Base-by-base conservation (phyloP, 2,888 invertebrate species). In the Sinohyriopsis cumingii region DNA sequence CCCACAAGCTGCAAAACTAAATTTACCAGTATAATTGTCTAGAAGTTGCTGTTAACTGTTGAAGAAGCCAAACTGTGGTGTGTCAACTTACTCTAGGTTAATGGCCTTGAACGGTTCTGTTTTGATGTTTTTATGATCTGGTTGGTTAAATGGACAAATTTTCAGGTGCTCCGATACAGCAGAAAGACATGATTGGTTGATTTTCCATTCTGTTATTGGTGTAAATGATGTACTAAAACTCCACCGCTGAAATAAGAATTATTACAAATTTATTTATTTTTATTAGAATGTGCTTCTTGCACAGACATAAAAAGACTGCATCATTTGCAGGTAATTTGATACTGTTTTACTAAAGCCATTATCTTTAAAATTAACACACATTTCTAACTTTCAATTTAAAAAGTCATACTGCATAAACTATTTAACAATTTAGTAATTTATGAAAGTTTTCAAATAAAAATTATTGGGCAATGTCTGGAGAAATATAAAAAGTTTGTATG, bases 161-260 rank as follows among this genome's bases (percentile, higher is more conserved):
- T 88, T 88, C 68, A 91, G 84, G 73, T 91, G 91, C 65, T 90
- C 88, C 18, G 87, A 78, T 68, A 91, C 84, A 1, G 69, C 67
- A 69, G 83, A 79, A 15, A 84, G 84, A 60, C 86, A 81, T 55
- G 86, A 80, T 6, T 86, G 82, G 5, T 83, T 86, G 67, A 90
- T 87, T 9, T 84, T 84, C 91, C 91, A 91, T 22, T 84, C 74
- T n/a, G 78, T 74, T 22, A 91, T 85, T 1, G 90, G 89, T 5
- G 87, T 85, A 74, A 91, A 91, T 6, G 89, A 84, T 7, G 89
- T 87, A 71, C 91, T 90, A 80, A 91, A 91, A 67, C 86, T 84
- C 91, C 91, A 91, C 65, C 83, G 83, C 90, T 90, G 83, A 77
- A 82, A 75, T 59, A 62, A 22, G 59, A 55, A 59, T 53, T 9